Percentiles rank a stretch among this genome's conserved stretches.
These are phyloP conservation scores for Clinocottus analis DNA, from an alignment of 2,113 vertebrate genomes.

Conservation along the genomic window DNA sequence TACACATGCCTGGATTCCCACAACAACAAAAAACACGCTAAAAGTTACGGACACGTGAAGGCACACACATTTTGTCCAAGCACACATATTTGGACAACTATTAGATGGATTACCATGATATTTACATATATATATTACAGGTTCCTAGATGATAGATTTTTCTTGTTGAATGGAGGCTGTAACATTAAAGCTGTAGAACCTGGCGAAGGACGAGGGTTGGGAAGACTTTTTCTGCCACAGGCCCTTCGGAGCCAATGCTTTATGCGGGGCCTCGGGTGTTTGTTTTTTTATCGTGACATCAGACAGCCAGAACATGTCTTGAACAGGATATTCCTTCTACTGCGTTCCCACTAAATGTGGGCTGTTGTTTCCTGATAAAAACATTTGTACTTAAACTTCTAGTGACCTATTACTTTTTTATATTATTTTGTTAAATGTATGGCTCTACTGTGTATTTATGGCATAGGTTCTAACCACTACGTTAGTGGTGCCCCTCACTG, in stretches of 20 bases:
- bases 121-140: background rate
- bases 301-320: background rate
- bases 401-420: background rate
- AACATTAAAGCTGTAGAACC: background rate
- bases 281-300: no score
- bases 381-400: background rate
- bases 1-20: background rate
- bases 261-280: background rate
- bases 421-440: no score
- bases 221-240: background rate
- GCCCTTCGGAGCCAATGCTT: background rate
- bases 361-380: background rate
- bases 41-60: constrained; percentile 14
- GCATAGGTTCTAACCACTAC: no score
- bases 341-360: no score
- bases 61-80: background rate
- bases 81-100: background rate
- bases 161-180: background rate
- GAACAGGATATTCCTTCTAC: background rate
- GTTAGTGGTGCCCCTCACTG: no score
- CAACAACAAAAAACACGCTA: background rate
- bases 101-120: background rate
- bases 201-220: background rate
- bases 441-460: background rate
- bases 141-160: background rate